A percentile compares a stretch with the other conserved stretches of the same genome.
Conservation (phyloP, 2,113 vertebrate genomes). For the Catharus minimus region DNA sequence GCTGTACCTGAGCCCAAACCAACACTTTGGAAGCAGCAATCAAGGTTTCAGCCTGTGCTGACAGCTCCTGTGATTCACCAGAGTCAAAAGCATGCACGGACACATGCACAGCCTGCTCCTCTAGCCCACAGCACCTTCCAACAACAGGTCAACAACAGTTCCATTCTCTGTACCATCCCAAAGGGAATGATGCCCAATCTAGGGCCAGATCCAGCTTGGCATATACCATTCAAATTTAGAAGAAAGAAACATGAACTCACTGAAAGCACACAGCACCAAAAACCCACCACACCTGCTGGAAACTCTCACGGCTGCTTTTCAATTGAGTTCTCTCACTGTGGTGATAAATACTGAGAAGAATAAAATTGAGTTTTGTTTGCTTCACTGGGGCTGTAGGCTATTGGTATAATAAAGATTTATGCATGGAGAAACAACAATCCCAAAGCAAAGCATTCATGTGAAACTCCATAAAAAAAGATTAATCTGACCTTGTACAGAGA, state of each 20-base stretch:
- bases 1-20: background rate
- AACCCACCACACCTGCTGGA: background rate
- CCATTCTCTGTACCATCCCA: background rate
- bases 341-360: constrained; percentile 27
- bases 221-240: background rate
- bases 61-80: background rate
- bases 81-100: background rate
- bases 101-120: background rate
- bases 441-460: constrained; percentile 40
- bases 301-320: background rate
- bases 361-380: constrained; percentile 40
- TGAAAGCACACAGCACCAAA: background rate
- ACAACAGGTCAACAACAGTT: no score
- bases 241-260: background rate
- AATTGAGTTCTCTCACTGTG: background rate
- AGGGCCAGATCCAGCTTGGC: background rate
- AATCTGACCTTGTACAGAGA: constrained; percentile 6
- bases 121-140: background rate
- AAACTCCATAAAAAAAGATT: constrained; percentile 47
- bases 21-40: background rate
- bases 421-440: constrained; percentile 40
- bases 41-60: background rate
- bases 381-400: constrained; percentile 30
- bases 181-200: background rate
- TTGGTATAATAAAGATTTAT: constrained; percentile 60